Evolutionary conservation across 2,113 vertebrate genomes (phyloP), one percentile per base, ranked within the genome.

Genomic region (Vimba vimba): DNA sequence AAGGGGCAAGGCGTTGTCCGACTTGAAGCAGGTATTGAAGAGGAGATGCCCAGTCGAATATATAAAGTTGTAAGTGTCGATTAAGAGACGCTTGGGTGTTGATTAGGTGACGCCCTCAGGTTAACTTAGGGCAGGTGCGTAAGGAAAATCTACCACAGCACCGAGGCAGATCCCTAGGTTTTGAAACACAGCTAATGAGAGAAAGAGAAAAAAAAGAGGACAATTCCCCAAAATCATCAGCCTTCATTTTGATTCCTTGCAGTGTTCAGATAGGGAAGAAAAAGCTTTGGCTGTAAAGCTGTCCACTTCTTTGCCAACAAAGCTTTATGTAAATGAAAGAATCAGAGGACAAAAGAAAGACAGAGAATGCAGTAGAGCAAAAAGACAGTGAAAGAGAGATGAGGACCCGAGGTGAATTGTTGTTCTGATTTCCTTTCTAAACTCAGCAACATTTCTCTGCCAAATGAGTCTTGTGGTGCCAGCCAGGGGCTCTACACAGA

Each of bases 291-390:
- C 43, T 79, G 55, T 83, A 71, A 84, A 86, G 69, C 27, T 13
- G 45, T 39, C 23, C 6, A 45, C 33, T 83, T 45, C 23, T 36
- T 36, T 55, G 84, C 66, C 74, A 82, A 47, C 17, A 83, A 77
- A 62, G 64, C 80, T 88, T 86, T 82, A 79, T 68, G 81, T 75
- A 86, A 88, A 88, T 79, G n/a, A 83, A 71, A 79, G 13, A 62
- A 50, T 8, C n/a, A 4, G 50, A 21, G 75, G 71, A 68, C 85
- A 79, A 85, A 47, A n/a, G 12, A 25, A 86, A 43, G 84, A 73
- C 55, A 71, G 36, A 45, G 21, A 79, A 64, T 1, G 17, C 64
- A 79, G 52, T 1, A 43, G 39, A 73, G n/a, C 6, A 12, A 59
- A 43, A 57, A 57, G 19, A 57, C 1, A 78, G 30, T 11, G 17